Evolutionary conservation across 2,797 vertebrate species (phyloP).

Genomic region (Nannoperca obscura): DNA sequence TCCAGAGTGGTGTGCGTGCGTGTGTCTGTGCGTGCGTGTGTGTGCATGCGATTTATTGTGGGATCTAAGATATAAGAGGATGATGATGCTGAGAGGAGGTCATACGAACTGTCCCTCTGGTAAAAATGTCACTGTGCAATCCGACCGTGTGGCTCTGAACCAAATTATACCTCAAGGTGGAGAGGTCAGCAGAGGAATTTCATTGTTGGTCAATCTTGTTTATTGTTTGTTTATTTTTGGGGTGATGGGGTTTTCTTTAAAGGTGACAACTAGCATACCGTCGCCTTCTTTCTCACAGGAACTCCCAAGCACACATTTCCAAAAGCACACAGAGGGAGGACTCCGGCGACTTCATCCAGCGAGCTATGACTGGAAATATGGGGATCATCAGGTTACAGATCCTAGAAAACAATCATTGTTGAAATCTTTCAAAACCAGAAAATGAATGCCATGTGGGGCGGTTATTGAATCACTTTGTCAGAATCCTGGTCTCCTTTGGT

Average conservation of each 20-base stretch:
- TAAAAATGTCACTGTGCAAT: conserved; percentile 60
- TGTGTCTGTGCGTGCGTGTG: conserved; percentile 18
- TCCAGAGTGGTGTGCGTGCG: conserved; percentile 29
- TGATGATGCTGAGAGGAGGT: conserved; percentile 42
- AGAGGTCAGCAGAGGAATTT: conserved; percentile 69
- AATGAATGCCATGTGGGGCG: background rate
- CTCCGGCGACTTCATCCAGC: background rate
- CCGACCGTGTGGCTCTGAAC: conserved; percentile 48
- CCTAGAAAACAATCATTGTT: conserved; percentile 4
- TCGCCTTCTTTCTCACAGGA: conserved; percentile 20
- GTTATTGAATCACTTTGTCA: conserved; percentile 1
- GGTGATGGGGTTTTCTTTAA: conserved; percentile 26
- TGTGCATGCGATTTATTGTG: conserved; percentile 39
- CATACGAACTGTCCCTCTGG: conserved; percentile 30
- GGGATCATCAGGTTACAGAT: conserved; percentile 6
- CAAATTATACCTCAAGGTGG: conserved; percentile 71
- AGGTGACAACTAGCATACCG: conserved; percentile 11
- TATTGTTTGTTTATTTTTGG: background rate
- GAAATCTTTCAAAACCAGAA: conserved; percentile 7
- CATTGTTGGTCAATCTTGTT: conserved; percentile 41
- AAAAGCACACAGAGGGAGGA: conserved; percentile 26
- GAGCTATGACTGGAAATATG: conserved; percentile 22
- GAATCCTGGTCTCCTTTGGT: background rate
- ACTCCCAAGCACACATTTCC: conserved; percentile 3
- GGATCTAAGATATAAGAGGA: conserved; percentile 44